Percentiles rank a stretch among this genome's conserved stretches.
These are phyloP conservation scores for Scaptomyza caliginosa DNA, from an alignment of 2,888 invertebrate species.

Conservation along the genomic window DNA sequence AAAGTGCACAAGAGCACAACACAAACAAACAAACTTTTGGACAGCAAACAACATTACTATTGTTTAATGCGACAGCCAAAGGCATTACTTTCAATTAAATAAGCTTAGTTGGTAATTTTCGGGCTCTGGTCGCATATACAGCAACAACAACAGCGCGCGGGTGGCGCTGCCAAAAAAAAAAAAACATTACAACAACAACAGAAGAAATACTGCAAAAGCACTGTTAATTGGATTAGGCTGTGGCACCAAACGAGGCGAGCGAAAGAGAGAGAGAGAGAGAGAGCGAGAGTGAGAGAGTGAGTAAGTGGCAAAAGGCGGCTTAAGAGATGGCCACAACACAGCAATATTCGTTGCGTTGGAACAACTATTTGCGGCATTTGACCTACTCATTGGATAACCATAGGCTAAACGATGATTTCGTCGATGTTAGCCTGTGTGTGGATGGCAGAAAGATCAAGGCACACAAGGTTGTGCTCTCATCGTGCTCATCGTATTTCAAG, in stretches of 20 bases:
- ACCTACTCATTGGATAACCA: constrained; percentile 92
- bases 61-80: not conserved
- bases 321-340: constrained; percentile 87
- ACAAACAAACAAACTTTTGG: constrained; percentile 7
- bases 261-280: not conserved
- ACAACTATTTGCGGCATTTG: constrained; percentile 92
- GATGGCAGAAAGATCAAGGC: constrained; percentile 93
- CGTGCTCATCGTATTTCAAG: constrained; percentile 92
- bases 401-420: constrained; percentile 88
- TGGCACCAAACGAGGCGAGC: not conserved
- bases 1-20: constrained; percentile 32
- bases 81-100: constrained; percentile 8
- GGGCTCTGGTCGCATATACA: not conserved
- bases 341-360: constrained; percentile 94
- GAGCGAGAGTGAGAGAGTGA: not conserved
- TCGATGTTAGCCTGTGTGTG: constrained; percentile 93
- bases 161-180: constrained; percentile 28
- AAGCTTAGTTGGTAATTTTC: not conserved
- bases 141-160: constrained; percentile 23
- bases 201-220: constrained; percentile 17
- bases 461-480: constrained; percentile 93
- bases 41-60: not conserved
- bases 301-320: not conserved
- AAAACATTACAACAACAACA: no score
- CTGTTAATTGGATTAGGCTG: constrained; percentile 43